These are phyloP conservation scores for Lordiphosa fenestrarum DNA, from an alignment of 2,888 invertebrate species.

Conservation along the genomic window DNA sequence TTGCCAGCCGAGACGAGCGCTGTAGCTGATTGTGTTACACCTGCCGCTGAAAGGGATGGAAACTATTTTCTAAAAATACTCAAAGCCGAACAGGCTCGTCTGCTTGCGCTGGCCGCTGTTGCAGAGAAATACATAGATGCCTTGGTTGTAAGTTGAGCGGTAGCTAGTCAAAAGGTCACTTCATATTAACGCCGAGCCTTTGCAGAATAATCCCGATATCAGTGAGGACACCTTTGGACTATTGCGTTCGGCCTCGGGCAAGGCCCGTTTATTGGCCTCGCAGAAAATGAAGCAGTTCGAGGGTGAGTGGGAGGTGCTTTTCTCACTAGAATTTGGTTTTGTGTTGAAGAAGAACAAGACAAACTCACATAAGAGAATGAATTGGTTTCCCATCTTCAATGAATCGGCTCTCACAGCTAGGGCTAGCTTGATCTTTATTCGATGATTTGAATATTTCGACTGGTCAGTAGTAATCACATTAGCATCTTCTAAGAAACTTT, in stretches of 20 bases:
- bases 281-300: conserved; percentile 98
- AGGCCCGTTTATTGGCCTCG: conserved; percentile 91
- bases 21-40: neutral
- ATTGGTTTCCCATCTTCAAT: too few relatives aligned
- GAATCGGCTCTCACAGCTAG: too few relatives aligned
- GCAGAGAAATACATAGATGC: conserved; percentile 86
- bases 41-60: conserved; percentile 82
- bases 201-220: conserved; percentile 81
- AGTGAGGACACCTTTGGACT: conserved; percentile 91
- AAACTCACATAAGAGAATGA: too few relatives aligned
- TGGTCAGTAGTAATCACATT: too few relatives aligned
- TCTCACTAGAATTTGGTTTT: too few relatives aligned
- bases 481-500: too few relatives aligned
- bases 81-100: conserved; percentile 86
- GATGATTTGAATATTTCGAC: too few relatives aligned
- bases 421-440: too few relatives aligned
- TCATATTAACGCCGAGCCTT: neutral
- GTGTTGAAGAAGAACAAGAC: too few relatives aligned
- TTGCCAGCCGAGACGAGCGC: neutral
- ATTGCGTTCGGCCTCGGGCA: conserved; percentile 93
- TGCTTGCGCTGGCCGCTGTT: conserved; percentile 85
- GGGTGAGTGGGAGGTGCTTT: conserved; percentile 81
- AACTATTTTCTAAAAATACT: conserved; percentile 89
- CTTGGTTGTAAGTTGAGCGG: conserved; percentile 78
- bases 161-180: neutral